Evolutionary conservation across 2,888 invertebrate genomes (phyloP).

Genomic region (Deilephila elpenor): DNA sequence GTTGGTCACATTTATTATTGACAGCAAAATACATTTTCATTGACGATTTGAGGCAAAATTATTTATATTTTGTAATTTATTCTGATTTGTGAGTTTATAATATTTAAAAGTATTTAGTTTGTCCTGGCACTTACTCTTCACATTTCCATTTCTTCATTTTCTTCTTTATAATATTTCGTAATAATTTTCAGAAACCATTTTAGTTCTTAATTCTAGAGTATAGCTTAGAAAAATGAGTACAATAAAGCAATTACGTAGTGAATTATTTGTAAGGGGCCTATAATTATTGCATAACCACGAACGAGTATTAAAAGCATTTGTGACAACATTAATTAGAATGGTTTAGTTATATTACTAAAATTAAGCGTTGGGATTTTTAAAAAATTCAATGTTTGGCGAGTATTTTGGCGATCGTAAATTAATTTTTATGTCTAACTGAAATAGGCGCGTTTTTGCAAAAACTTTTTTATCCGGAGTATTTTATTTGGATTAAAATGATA

Average conservation of each 20-base stretch:
- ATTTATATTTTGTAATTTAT: not conserved
- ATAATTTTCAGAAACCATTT: slow-evolving; percentile 14
- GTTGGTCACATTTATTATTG: not conserved
- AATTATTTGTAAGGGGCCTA: slow-evolving; percentile 60
- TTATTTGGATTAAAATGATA: not conserved
- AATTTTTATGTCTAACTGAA: not conserved
- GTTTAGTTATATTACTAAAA: not conserved
- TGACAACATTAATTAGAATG: slow-evolving; percentile 33
- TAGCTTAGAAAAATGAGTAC: slow-evolving; percentile 68
- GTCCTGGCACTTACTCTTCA: not conserved
- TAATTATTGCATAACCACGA: slow-evolving; percentile 51
- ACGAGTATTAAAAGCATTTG: slow-evolving; percentile 47
- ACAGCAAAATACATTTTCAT: not conserved
- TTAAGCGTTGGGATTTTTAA: slow-evolving; percentile 14
- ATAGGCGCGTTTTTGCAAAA: not conserved
- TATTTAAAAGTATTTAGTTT: not conserved
- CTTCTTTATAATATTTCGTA: not conserved
- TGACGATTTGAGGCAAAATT: not conserved
- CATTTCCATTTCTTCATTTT: not conserved
- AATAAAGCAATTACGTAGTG: slow-evolving; percentile 68
- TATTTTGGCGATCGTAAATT: slow-evolving; percentile 1
- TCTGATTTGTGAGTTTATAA: not conserved
- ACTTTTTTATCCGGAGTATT: slow-evolving; percentile 1
- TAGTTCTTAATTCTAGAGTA: slow-evolving; percentile 26
- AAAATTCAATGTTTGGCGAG: not conserved